phyloP scores from a whole-genome alignment of 2,797 vertebrate genomes.

The Setipinna tenuifilis region DNA sequence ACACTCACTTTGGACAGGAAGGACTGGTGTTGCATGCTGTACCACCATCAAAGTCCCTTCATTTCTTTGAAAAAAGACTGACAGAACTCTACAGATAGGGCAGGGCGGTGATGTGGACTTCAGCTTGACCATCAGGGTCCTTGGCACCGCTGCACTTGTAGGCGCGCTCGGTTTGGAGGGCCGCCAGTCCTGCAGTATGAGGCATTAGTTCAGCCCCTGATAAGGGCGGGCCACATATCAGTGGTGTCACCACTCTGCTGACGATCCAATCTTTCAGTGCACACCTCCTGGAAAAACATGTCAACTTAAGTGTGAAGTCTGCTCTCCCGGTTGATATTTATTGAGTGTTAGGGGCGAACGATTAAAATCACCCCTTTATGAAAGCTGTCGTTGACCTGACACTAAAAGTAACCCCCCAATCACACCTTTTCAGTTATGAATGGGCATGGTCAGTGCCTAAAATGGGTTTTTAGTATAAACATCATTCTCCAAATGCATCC shows the following conservation, averaged over 20 bases:
- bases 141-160: slow-evolving; percentile 36
- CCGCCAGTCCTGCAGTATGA: slow-evolving; percentile 46
- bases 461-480: not conserved
- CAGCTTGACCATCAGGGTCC: slow-evolving; percentile 43
- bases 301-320: slow-evolving; percentile 10
- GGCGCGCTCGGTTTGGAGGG: slow-evolving; percentile 44
- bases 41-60: not conserved
- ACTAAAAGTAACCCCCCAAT: not conserved
- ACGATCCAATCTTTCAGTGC: slow-evolving; percentile 39
- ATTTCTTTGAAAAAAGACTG: not conserved
- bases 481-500: not conserved
- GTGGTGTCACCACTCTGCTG: slow-evolving; percentile 44
- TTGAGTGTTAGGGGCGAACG: not conserved
- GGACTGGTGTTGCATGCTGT: not conserved
- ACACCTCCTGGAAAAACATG: slow-evolving; percentile 10
- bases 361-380: not conserved
- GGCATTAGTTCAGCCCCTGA: slow-evolving; percentile 47
- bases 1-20: not conserved
- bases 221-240: slow-evolving; percentile 44
- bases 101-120: slow-evolving; percentile 26
- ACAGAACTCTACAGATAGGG: not conserved
- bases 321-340: not conserved
- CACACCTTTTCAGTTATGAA: not conserved
- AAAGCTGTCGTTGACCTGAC: not conserved
- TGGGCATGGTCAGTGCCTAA: not conserved